Evolutionary conservation across 2,797 vertebrate genomes (phyloP).

Genomic region (Pempheris klunzingeri): DNA sequence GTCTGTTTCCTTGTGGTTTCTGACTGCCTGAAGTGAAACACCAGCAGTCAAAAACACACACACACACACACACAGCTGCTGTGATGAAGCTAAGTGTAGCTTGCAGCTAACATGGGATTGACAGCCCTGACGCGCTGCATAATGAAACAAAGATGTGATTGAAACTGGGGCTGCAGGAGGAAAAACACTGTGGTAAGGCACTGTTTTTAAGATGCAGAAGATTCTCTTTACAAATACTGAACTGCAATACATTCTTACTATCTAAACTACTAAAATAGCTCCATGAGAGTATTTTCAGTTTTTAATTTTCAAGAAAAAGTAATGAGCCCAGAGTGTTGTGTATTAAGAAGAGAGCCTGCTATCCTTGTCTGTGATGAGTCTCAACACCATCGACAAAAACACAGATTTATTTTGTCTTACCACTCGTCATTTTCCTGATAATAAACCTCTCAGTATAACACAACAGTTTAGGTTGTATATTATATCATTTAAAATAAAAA

Average conservation of each 20-base stretch:
- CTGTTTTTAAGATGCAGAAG: background rate
- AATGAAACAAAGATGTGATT: background rate
- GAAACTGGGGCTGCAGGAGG: background rate
- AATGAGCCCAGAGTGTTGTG: background rate
- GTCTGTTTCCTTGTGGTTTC: background rate
- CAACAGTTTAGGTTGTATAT: background rate
- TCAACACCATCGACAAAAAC: background rate
- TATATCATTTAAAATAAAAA: background rate
- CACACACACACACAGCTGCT: background rate
- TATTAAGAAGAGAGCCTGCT: background rate
- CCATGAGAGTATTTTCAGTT: background rate
- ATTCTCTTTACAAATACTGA: no score
- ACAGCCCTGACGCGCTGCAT: conserved; percentile 9
- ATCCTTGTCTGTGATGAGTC: background rate
- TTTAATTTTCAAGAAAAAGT: background rate
- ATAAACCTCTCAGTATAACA: background rate
- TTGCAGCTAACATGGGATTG: conserved; percentile 5
- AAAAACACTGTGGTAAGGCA: background rate
- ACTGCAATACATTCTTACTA: background rate
- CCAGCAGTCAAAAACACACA: background rate
- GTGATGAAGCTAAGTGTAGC: conserved; percentile 1
- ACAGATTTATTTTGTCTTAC: background rate
- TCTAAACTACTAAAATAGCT: background rate
- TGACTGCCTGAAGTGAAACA: background rate
- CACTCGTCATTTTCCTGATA: background rate